These are phyloP conservation scores for Camponotus floridanus DNA, from an alignment of 1,140 invertebrate genomes.

Conservation along the genomic window DNA sequence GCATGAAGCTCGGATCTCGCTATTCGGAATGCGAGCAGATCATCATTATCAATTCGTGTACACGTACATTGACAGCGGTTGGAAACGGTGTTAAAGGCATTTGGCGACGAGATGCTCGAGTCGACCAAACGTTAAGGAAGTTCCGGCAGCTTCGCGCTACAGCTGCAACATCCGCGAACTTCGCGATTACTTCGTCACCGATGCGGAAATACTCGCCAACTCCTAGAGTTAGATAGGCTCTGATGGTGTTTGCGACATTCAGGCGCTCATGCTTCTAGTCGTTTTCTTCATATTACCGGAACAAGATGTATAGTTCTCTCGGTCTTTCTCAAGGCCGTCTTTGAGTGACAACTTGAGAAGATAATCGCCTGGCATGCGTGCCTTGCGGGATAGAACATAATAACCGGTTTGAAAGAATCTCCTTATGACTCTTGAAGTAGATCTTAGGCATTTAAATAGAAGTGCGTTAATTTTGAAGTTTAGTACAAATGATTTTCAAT, in stretches of 20 bases:
- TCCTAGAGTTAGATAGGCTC: slow-evolving; percentile 28
- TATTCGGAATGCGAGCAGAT: slow-evolving; percentile 27
- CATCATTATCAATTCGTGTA: slow-evolving; percentile 3
- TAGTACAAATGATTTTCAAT: not conserved
- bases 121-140: slow-evolving; percentile 50
- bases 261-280: slow-evolving; percentile 27
- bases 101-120: slow-evolving; percentile 18
- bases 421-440: not conserved
- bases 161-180: slow-evolving; percentile 37
- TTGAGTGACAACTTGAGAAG: slow-evolving; percentile 5
- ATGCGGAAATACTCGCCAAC: slow-evolving; percentile 64
- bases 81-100: slow-evolving; percentile 4
- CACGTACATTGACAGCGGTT: slow-evolving; percentile 29
- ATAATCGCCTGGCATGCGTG: slow-evolving; percentile 22
- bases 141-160: slow-evolving; percentile 20
- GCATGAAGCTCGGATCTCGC: slow-evolving; percentile 12
- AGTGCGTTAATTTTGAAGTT: not conserved
- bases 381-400: slow-evolving; percentile 23
- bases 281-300: slow-evolving; percentile 5
- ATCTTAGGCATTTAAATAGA: not conserved
- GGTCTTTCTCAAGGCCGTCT: slow-evolving; percentile 16
- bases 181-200: slow-evolving; percentile 35
- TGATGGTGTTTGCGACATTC: slow-evolving; percentile 23
- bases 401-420: slow-evolving; percentile 29
- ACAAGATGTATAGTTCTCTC: slow-evolving; percentile 15